Conservation (phyloP, 2,797 vertebrate genomes). For the Triplophysa yarkandensis region DNA sequence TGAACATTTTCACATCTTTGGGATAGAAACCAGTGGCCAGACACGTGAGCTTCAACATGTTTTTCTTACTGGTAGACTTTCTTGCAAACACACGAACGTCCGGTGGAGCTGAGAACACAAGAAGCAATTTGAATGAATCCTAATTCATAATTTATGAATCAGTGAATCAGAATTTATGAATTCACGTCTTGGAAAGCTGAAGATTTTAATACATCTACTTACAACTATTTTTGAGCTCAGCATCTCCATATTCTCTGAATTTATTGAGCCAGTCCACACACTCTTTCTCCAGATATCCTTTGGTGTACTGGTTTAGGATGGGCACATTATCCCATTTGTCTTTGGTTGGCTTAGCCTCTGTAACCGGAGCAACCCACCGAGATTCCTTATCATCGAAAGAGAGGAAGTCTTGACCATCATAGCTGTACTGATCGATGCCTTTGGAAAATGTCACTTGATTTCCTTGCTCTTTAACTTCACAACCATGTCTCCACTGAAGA, state of each 20-base stretch:
- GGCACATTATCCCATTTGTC: constrained; percentile 68
- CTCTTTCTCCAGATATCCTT: constrained; percentile 73
- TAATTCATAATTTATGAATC: no score
- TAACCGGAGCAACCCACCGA: constrained; percentile 58
- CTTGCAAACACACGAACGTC: not conserved
- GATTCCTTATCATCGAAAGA: constrained; percentile 36
- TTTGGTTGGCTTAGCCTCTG: constrained; percentile 47
- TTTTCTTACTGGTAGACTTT: not conserved
- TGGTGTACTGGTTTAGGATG: constrained; percentile 75
- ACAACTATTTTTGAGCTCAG: accelerated
- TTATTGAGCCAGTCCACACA: constrained; percentile 69
- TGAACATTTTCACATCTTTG: constrained; percentile 47
- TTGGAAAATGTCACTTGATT: not conserved
- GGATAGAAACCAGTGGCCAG: constrained; percentile 67
- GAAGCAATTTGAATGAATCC: no score
- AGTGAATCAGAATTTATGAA: accelerated
- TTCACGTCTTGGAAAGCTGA: constrained; percentile 44
- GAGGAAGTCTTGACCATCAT: constrained; percentile 67
- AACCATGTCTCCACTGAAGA: constrained; percentile 71
- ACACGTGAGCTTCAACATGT: constrained; percentile 53
- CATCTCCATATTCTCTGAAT: constrained; percentile 5
- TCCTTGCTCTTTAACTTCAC: accelerated
- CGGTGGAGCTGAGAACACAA: constrained; percentile 55
- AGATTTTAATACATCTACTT: constrained; percentile 14
- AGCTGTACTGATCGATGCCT: constrained; percentile 65